Percentiles rank a stretch among this genome's conserved stretches.
phyloP scores from a whole-genome alignment of 2,113 vertebrate species.

The Tautogolabrus adspersus region DNA sequence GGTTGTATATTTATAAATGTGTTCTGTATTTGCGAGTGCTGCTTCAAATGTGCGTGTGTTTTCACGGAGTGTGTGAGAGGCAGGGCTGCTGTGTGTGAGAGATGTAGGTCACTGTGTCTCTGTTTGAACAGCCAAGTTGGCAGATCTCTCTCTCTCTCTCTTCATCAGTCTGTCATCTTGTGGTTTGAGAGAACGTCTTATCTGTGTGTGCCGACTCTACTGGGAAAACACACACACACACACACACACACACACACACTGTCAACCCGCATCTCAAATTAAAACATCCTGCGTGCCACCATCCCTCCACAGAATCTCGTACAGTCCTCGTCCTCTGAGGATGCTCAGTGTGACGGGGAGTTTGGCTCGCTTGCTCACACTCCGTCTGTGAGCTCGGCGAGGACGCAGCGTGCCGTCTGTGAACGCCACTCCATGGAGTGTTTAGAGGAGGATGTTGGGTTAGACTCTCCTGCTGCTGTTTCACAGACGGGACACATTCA shows the following conservation, averaged over 20 bases:
- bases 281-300: constrained; percentile 28
- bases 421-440: constrained; percentile 44
- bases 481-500: constrained; percentile 58
- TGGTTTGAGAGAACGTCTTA: constrained; percentile 53
- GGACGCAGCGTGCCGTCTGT: constrained; percentile 23
- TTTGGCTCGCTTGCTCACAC: constrained; percentile 12
- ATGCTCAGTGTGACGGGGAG: constrained; percentile 17
- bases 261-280: constrained; percentile 42
- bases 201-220: constrained; percentile 36
- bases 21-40: neutral
- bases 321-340: neutral
- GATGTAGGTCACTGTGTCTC: constrained; percentile 70
- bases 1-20: neutral
- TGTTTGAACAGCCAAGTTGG: constrained; percentile 65
- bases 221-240: constrained; percentile 33
- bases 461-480: constrained; percentile 37
- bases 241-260: constrained; percentile 6
- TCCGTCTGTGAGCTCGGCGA: constrained; percentile 56
- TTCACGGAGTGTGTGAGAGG: neutral
- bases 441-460: constrained; percentile 42
- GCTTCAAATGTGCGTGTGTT: neutral
- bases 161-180: constrained; percentile 39
- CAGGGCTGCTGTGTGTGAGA: constrained; percentile 5
- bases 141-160: constrained; percentile 41
- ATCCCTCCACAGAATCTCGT: neutral